Conservation (phyloP, 2,888 invertebrate species). For the Cheilosia vulpina region DNA sequence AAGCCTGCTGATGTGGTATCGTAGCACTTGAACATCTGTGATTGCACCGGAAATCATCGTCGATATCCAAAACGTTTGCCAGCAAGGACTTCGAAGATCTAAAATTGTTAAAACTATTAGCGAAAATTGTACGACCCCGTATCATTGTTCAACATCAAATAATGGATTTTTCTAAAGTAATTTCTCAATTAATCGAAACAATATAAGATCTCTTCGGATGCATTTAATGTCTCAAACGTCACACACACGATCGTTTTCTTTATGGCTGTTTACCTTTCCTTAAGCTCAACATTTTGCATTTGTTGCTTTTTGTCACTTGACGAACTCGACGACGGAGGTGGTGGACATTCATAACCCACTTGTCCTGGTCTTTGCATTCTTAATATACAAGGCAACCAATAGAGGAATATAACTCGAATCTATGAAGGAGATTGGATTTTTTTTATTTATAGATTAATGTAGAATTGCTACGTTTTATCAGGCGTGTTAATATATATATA, state of each 20-base stretch:
- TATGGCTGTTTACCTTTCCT: slow-evolving; percentile 86
- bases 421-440: slow-evolving; percentile 81
- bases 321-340: slow-evolving; percentile 86
- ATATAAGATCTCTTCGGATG: slow-evolving; percentile 27
- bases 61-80: slow-evolving; percentile 98
- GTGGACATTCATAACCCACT: slow-evolving; percentile 84
- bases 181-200: slow-evolving; percentile 33
- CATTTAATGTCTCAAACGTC: slow-evolving; percentile 24
- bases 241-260: slow-evolving; percentile 32
- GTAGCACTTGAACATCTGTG: slow-evolving; percentile 86
- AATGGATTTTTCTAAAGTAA: slow-evolving; percentile 1
- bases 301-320: slow-evolving; percentile 85
- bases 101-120: slow-evolving; percentile 69
- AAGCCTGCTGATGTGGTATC: slow-evolving; percentile 85
- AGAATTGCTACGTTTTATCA: slow-evolving; percentile 65
- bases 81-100: slow-evolving; percentile 96
- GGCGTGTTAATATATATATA: slow-evolving; percentile 43
- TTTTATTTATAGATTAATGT: slow-evolving; percentile 36
- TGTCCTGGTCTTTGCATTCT: slow-evolving; percentile 93
- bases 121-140: background rate
- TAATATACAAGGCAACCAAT: slow-evolving; percentile 98
- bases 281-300: slow-evolving; percentile 93
- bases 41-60: slow-evolving; percentile 95
- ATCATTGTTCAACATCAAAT: background rate
- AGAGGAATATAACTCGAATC: slow-evolving; percentile 96